Evolutionary conservation across 1,140 invertebrate species (phyloP), one percentile per base, ranked within the genome.

Genomic region (Drosophila biarmipes): DNA sequence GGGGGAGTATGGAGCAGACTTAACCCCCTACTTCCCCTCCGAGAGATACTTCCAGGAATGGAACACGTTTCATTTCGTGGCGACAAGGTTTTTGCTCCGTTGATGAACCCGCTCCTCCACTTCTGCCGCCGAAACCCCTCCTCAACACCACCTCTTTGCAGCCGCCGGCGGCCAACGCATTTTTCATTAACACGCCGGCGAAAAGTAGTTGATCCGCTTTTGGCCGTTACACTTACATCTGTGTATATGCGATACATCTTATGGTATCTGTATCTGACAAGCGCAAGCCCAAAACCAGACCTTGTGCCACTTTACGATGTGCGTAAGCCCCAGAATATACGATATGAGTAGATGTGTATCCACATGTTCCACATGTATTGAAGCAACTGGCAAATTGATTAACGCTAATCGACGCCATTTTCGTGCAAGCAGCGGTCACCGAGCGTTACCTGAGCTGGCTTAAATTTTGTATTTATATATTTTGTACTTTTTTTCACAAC

Each of bases 331-430:
- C 63, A 84, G 80, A 84, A 84, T 84, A 64, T 57, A 45, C 10
- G 15, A 84, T 84, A 66, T 62, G 42, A 4, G 7, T 62, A 62
- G 31, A 29, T 14, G 15, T 15, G 15, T 59, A 37, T 61, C 38
- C 29, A 55, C 6, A n/a, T n/a, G n/a, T n/a, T n/a, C n/a, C n/a
- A n/a, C 19, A 37, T 61, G 58, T 40, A 61, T 49, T 38, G 15
- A 63, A 35, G 42, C 48, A 45, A 64, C 73, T 69, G 63, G 57
- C 67, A 79, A 89, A 89, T 89, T 89, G 84, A 89, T 89, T 84
- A 89, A 84, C 76, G 63, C 76, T 89, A 80, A 89, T 80, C 79
- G 84, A 56, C 63, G 81, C 81, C 81, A 86, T 89, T 89, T 89
- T 87, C 15, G 61, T 57, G 75, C 73, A 59, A 43, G 53, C 12